phyloP scores from a whole-genome alignment of 1,140 invertebrate genomes.

The Wasmannia auropunctata region DNA sequence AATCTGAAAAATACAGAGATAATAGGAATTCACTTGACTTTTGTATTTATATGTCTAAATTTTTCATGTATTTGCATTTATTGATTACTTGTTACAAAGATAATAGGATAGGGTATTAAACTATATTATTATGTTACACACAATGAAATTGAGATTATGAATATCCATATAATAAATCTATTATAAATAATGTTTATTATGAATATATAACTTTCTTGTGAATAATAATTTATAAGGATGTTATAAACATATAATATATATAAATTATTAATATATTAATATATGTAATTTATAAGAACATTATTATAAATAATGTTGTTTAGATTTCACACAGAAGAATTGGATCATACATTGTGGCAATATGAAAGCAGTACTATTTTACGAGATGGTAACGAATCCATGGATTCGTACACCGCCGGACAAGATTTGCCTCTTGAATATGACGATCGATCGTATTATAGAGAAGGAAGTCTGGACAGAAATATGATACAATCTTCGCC shows the following conservation, averaged over 20 bases:
- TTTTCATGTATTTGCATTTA: neutral
- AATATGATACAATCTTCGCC: conserved; percentile 73
- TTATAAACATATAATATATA: no score
- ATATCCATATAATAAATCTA: neutral
- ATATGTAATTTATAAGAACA: no score
- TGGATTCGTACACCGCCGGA: conserved; percentile 73
- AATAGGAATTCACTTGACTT: conserved; percentile 64
- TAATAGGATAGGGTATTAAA: neutral
- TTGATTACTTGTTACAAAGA: neutral
- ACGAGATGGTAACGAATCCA: conserved; percentile 71
- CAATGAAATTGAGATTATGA: neutral
- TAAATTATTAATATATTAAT: no score
- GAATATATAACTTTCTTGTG: no score
- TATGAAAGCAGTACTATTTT: conserved; percentile 64
- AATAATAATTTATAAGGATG: no score
- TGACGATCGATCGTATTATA: conserved; percentile 73
- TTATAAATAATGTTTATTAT: no score
- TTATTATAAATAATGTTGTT: conserved; percentile 1
- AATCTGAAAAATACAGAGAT: conserved; percentile 71
- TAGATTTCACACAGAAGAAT: conserved; percentile 71
- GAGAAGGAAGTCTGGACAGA: conserved; percentile 77
- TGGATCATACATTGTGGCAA: conserved; percentile 66
- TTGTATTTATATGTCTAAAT: conserved; percentile 2
- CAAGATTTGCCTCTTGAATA: conserved; percentile 70
- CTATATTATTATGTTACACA: conserved; percentile 3